phyloP scores from a whole-genome alignment of 2,113 vertebrate species.

The Oreochromis tanganicae region DNA sequence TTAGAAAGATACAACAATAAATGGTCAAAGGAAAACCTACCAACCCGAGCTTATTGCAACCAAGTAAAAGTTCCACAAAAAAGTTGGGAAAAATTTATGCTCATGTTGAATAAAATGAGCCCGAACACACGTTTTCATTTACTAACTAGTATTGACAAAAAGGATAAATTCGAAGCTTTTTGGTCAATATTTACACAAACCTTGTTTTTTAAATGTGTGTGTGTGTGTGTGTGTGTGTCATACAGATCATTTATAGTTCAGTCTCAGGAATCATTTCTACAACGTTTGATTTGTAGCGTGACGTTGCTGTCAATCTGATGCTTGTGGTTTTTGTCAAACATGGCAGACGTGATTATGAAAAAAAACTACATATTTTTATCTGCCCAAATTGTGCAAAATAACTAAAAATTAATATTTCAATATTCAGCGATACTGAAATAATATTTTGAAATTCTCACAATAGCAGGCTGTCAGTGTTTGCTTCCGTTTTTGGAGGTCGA shows the following conservation, averaged over 20 bases:
- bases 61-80: neutral
- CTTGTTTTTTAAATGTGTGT: neutral
- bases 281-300: neutral
- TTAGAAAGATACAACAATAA: neutral
- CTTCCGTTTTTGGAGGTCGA: neutral
- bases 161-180: neutral
- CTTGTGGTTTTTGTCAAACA: neutral
- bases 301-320: rapidly evolving
- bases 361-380: neutral
- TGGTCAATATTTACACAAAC: neutral
- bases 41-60: neutral
- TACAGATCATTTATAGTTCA: neutral
- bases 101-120: neutral
- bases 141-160: neutral
- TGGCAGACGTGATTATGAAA: neutral
- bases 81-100: neutral
- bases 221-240: neutral
- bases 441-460: neutral
- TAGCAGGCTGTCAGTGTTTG: neutral
- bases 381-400: neutral
- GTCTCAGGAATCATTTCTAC: neutral
- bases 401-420: neutral
- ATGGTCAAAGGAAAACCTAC: neutral
- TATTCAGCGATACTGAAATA: neutral
- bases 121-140: rapidly evolving